Evolutionary conservation across 2,113 vertebrate species (phyloP), one percentile per base, ranked within the genome.

Genomic region (Chinchilla lanigera): DNA sequence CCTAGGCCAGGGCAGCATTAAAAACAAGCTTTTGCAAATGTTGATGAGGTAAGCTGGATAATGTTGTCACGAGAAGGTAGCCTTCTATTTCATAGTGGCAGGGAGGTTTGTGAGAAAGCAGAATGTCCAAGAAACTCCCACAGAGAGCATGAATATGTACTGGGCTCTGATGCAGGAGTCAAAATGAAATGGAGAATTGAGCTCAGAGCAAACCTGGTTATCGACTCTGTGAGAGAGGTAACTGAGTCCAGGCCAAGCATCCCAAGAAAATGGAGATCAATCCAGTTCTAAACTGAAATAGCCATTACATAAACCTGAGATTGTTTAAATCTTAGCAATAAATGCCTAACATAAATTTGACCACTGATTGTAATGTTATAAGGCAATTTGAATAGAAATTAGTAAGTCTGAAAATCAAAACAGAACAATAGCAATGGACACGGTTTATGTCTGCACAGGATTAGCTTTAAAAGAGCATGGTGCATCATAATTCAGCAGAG

Each of bases 381-480:
- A 85, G 26, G 11, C 13, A 13, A 71, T 11, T 93, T 85, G 30
- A 56, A 28, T 56, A 41, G 14, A 44, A 83, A 88, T 47, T 47
- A 44, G 73, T 91, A n/a, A 52, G 81, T 86, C 28, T 82, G 41
- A 86, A 71, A 3, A 90, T 33, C 35, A 95, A 93, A 90, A 33
- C 3, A 69, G 77, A 87, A n/a, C 20, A 89, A 81, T 14, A 89
- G 9, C 20, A 65, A 71, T 47, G 44, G 41, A 20, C 14, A 67
- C 26, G 16, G 58, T 61, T 93, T 63, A 38, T 65, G 17, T 56
- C 50, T 93, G 11, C 61, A 58, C 60, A 38, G 63, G 30, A 85
- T 82, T 65, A 86, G 85, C 63, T 95, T 93, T 95, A 89, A 94
- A 95, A 94, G 54, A 95, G 52, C 71, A 41, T 20, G 2, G 28